Percentiles rank a stretch among this genome's conserved stretches.
Evolutionary conservation across 2,888 invertebrate genomes (phyloP).

Genomic region (Amblyjoppa proteus): DNA sequence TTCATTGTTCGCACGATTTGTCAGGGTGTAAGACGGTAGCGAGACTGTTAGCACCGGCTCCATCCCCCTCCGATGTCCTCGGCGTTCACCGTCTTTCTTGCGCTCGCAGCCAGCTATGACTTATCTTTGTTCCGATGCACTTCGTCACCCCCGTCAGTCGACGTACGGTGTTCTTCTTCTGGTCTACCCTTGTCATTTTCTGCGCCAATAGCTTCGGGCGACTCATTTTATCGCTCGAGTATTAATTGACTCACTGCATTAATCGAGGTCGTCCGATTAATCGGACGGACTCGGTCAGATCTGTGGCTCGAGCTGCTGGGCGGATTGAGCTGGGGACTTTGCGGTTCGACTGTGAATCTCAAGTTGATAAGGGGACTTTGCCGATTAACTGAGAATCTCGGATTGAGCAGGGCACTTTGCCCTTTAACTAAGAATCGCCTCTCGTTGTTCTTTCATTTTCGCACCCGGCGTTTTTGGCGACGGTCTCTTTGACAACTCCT

Average conservation of each 20-base stretch:
- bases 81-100: conserved; percentile 43
- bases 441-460: conserved; percentile 59
- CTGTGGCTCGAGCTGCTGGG: conserved; percentile 28
- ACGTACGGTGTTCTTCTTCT: neutral
- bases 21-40: conserved; percentile 83
- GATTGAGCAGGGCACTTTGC: neutral
- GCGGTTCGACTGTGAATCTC: too few species aligned
- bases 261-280: conserved; percentile 26
- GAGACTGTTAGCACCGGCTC: conserved; percentile 78
- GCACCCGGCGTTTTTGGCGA: conserved; percentile 33
- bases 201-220: neutral
- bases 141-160: neutral
- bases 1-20: conserved; percentile 84
- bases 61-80: conserved; percentile 61
- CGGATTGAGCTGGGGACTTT: neutral
- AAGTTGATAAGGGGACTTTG: too few species aligned
- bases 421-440: conserved; percentile 19
- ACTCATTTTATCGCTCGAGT: conserved; percentile 18
- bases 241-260: too few species aligned
- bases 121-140: conserved; percentile 6
- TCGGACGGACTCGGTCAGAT: conserved; percentile 41
- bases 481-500: conserved; percentile 34
- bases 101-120: neutral
- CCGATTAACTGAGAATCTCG: too few species aligned
- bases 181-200: neutral